Evolutionary conservation across 2,888 invertebrate genomes (phyloP).

Genomic region (Dromius quadrimaculatus): DNA sequence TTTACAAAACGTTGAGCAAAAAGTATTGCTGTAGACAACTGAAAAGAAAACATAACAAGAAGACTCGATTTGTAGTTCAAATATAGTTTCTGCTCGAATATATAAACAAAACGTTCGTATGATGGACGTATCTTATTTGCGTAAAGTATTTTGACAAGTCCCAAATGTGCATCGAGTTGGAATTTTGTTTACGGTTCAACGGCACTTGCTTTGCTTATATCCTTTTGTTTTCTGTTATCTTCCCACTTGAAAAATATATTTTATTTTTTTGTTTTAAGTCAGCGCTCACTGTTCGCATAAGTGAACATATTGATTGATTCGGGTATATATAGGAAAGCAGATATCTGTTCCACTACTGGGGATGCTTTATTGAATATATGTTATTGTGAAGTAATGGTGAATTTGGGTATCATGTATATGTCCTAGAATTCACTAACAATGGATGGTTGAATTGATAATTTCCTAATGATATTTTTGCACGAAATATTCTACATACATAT

Average conservation of each 20-base stretch:
- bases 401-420: too few relatives aligned
- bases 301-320: slow-evolving; percentile 15
- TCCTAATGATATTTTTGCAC: too few relatives aligned
- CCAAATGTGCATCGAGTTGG: slow-evolving; percentile 54
- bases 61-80: background rate
- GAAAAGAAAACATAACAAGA: background rate
- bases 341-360: background rate
- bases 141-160: slow-evolving; percentile 48
- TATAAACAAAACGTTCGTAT: slow-evolving; percentile 14
- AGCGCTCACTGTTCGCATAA: slow-evolving; percentile 5
- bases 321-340: background rate
- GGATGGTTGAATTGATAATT: too few relatives aligned
- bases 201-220: slow-evolving; percentile 51
- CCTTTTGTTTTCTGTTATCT: slow-evolving; percentile 54
- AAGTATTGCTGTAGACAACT: too few relatives aligned
- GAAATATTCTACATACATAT: too few relatives aligned
- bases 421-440: too few relatives aligned
- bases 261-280: slow-evolving; percentile 30
- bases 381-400: too few relatives aligned
- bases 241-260: slow-evolving; percentile 16
- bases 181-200: slow-evolving; percentile 54
- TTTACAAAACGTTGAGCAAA: too few relatives aligned
- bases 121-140: slow-evolving; percentile 44
- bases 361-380: too few relatives aligned
- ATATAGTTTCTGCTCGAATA: slow-evolving; percentile 2